These are phyloP conservation scores for Drosophila nigricruria DNA, from an alignment of 2,888 invertebrate species.

Conservation along the genomic window DNA sequence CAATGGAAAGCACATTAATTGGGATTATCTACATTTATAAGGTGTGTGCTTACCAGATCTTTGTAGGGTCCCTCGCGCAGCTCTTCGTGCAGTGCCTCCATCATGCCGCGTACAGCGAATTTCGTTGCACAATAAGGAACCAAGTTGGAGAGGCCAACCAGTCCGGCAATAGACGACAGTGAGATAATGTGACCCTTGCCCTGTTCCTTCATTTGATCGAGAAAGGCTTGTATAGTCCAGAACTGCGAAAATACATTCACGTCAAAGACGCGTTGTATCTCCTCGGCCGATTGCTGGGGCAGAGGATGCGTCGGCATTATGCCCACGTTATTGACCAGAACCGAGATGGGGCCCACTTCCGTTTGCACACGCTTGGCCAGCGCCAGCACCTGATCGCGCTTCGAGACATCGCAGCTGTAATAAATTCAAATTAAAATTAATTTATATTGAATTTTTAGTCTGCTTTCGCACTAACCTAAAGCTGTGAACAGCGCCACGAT, in stretches of 20 bases:
- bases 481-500: slow-evolving; percentile 83
- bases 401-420: slow-evolving; percentile 91
- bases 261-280: slow-evolving; percentile 90
- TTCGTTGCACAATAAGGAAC: slow-evolving; percentile 94
- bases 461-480: slow-evolving; percentile 84
- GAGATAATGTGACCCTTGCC: slow-evolving; percentile 92
- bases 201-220: slow-evolving; percentile 91
- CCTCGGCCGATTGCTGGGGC: slow-evolving; percentile 88
- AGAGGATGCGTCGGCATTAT: slow-evolving; percentile 93
- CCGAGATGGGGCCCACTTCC: slow-evolving; percentile 91
- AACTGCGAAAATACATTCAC: slow-evolving; percentile 92
- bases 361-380: slow-evolving; percentile 88
- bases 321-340: slow-evolving; percentile 94
- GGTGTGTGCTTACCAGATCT: slow-evolving; percentile 67
- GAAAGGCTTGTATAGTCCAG: slow-evolving; percentile 91
- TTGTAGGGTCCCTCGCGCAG: slow-evolving; percentile 86
- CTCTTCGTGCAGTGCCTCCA: slow-evolving; percentile 93
- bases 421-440: no score
- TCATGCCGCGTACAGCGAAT: slow-evolving; percentile 93
- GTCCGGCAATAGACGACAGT: slow-evolving; percentile 91
- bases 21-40: background rate
- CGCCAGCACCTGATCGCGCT: slow-evolving; percentile 88
- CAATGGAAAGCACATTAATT: background rate
- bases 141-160: slow-evolving; percentile 90
- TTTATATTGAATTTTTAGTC: background rate